Percentiles rank a stretch among this genome's conserved stretches.
Evolutionary conservation across 1,140 invertebrate genomes (phyloP).

Genomic region (Tetraneura akinire): DNA sequence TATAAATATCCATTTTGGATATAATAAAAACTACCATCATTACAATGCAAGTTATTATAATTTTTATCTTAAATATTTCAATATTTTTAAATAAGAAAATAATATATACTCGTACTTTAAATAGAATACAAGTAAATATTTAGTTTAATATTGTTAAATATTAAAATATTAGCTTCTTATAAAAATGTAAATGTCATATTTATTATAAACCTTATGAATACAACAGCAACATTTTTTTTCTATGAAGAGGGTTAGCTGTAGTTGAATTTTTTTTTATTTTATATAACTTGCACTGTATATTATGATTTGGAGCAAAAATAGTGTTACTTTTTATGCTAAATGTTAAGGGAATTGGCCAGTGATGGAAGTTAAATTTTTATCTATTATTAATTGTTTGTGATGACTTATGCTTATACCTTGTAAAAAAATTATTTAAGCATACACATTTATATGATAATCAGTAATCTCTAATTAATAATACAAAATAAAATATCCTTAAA

Average conservation of each 20-base stretch:
- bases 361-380: slow-evolving; percentile 29
- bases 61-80: slow-evolving; percentile 17
- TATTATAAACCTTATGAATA: not conserved
- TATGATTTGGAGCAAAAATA: slow-evolving; percentile 10
- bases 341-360: slow-evolving; percentile 22
- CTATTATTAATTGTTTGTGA: slow-evolving; percentile 32
- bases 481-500: not conserved
- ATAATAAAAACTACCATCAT: slow-evolving; percentile 5
- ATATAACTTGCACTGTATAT: not conserved
- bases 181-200: not conserved
- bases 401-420: slow-evolving; percentile 35
- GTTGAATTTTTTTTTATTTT: slow-evolving; percentile 1
- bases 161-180: not conserved
- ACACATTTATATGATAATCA: slow-evolving; percentile 29
- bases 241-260: not conserved
- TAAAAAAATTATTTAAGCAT: not conserved
- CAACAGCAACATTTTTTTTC: slow-evolving; percentile 5
- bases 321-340: slow-evolving; percentile 4
- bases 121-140: not conserved
- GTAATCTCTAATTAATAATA: slow-evolving; percentile 31
- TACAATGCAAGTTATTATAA: slow-evolving; percentile 26
- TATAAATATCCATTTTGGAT: not conserved
- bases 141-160: not conserved
- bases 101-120: not conserved
- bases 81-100: slow-evolving; percentile 8